These are phyloP conservation scores for Athalia rosae DNA, from an alignment of 2,888 invertebrate genomes.

Conservation along the genomic window DNA sequence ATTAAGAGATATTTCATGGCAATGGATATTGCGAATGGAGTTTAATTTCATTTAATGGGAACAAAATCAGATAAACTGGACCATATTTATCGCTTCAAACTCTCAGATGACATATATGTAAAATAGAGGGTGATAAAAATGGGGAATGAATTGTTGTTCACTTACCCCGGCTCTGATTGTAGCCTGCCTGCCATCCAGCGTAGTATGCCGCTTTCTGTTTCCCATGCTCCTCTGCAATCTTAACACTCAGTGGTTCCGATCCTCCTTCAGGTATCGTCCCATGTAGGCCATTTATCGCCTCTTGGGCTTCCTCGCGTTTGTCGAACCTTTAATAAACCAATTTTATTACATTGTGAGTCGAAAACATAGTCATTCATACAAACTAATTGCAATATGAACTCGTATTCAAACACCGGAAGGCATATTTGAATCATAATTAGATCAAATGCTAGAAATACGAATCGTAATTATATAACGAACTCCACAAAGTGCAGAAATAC, in stretches of 20 bases:
- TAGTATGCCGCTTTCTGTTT: constrained; percentile 87
- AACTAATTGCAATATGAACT: constrained; percentile 44
- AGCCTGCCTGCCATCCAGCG: constrained; percentile 82
- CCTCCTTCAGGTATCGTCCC: constrained; percentile 90
- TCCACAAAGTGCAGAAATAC: constrained; percentile 56
- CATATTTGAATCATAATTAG: neutral
- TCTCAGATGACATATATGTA: constrained; percentile 23
- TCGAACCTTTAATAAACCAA: constrained; percentile 79
- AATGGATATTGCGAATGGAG: neutral
- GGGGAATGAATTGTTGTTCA: constrained; percentile 44
- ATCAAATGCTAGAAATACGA: constrained; percentile 48
- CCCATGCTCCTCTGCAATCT: constrained; percentile 90
- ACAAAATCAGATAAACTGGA: neutral
- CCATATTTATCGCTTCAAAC: neutral
- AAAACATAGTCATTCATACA: constrained; percentile 10
- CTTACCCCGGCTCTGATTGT: constrained; percentile 78
- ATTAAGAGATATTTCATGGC: neutral
- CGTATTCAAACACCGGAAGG: no score
- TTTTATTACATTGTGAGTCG: neutral
- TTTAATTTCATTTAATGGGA: neutral
- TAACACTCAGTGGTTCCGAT: constrained; percentile 88
- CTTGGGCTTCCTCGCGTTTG: constrained; percentile 91
- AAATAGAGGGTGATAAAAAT: neutral
- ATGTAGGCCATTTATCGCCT: constrained; percentile 90
- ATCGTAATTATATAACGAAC: constrained; percentile 62